Evolutionary conservation across 2,797 vertebrate species (phyloP).

Genomic region (Stomatorhinus walkeri): DNA sequence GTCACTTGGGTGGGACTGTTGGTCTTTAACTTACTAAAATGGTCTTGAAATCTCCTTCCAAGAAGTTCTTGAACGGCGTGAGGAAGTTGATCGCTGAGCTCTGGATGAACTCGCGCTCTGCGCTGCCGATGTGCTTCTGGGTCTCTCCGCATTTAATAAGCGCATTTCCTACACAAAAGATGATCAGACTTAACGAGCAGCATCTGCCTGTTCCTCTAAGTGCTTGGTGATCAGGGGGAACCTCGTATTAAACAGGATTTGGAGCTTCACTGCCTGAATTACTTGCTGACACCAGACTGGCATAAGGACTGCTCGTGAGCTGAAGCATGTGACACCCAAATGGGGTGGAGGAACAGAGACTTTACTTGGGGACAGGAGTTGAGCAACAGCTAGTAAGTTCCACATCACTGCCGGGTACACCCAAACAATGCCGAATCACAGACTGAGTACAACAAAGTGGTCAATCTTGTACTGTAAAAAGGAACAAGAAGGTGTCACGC

Average conservation of each 20-base stretch:
- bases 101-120: constrained; percentile 91
- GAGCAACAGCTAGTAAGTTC: background rate
- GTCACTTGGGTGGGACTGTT: background rate
- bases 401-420: background rate
- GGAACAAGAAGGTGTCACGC: background rate
- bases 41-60: constrained; percentile 98
- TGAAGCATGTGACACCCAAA: background rate
- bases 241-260: background rate
- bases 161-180: constrained; percentile 75
- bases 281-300: background rate
- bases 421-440: background rate
- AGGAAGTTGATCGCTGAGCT: constrained; percentile 93
- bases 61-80: constrained; percentile 91
- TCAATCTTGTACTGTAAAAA: background rate
- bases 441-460: background rate
- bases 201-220: background rate
- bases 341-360: background rate
- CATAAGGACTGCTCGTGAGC: background rate
- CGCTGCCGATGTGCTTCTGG: constrained; percentile 86
- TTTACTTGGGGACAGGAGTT: background rate
- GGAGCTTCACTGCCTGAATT: background rate
- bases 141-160: constrained; percentile 96
- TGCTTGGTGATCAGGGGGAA: background rate
- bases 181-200: background rate
- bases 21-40: constrained; percentile 75